These are phyloP conservation scores for Eucera pruinosa DNA, from an alignment of 2,888 invertebrate genomes.

Conservation along the genomic window DNA sequence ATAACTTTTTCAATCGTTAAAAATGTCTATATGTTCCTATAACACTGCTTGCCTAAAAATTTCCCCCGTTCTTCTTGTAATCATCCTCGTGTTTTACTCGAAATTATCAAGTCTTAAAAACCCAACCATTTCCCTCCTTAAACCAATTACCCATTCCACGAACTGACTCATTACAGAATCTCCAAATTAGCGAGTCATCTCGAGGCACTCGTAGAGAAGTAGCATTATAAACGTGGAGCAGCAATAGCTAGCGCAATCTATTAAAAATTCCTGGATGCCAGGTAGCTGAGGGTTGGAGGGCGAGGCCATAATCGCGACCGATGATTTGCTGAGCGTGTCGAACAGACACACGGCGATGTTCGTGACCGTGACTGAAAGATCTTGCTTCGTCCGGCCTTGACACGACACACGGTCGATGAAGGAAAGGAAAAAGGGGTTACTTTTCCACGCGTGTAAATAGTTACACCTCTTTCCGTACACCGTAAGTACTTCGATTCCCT, in stretches of 20 bases:
- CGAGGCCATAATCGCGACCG: slow-evolving; percentile 28
- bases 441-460: slow-evolving; percentile 36
- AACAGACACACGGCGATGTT: slow-evolving; percentile 53
- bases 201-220: neutral
- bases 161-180: too few species aligned
- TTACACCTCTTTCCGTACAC: neutral
- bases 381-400: slow-evolving; percentile 61
- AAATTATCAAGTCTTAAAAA: too few species aligned
- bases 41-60: too few species aligned
- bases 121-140: neutral
- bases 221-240: neutral
- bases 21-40: too few species aligned
- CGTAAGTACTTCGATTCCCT: neutral
- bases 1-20: too few species aligned
- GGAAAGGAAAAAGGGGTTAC: slow-evolving; percentile 49
- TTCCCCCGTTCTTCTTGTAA: too few species aligned
- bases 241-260: neutral
- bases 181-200: neutral
- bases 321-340: slow-evolving; percentile 32
- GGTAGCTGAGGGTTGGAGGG: neutral
- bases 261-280: slow-evolving; percentile 9
- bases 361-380: slow-evolving; percentile 71
- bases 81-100: too few species aligned
- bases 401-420: slow-evolving; percentile 63
- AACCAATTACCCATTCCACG: neutral